Conservation (phyloP, 53 echinoderm and acorn worm species). For the Hippasteria phrygiana region DNA sequence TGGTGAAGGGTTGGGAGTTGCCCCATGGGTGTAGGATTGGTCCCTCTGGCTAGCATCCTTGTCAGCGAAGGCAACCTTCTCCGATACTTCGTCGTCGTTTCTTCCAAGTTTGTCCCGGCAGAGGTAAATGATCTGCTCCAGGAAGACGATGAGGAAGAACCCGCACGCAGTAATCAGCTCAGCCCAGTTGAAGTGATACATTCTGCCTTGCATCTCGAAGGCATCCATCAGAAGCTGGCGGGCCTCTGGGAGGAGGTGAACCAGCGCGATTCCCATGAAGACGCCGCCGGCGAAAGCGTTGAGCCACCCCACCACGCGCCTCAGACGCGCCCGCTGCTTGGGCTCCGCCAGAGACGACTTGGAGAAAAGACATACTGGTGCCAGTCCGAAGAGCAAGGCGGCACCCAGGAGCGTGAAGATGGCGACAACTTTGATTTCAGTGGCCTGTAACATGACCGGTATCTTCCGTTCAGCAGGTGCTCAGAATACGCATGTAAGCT, state of each 20-base stretch:
- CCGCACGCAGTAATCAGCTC: constrained; percentile 77
- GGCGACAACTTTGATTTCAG: constrained; percentile 74
- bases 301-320: constrained; percentile 72
- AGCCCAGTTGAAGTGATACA: constrained; percentile 82
- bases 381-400: constrained; percentile 76
- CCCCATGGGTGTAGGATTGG: background rate
- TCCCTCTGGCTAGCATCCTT: background rate
- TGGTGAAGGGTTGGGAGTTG: background rate
- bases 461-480: no score
- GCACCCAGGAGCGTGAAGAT: constrained; percentile 74
- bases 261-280: constrained; percentile 87
- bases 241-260: constrained; percentile 89
- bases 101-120: constrained; percentile 69
- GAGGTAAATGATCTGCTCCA: constrained; percentile 76
- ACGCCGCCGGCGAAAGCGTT: constrained; percentile 93
- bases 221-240: constrained; percentile 62
- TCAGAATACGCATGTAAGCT: no score
- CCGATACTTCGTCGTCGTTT: constrained; percentile 19
- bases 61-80: constrained; percentile 10
- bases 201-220: constrained; percentile 57
- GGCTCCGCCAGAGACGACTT: constrained; percentile 23
- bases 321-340: constrained; percentile 45
- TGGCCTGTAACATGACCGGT: constrained; percentile 11
- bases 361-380: constrained; percentile 75
- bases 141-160: constrained; percentile 85